Conservation (phyloP, 2,888 invertebrate species). For the Hyalella azteca region DNA sequence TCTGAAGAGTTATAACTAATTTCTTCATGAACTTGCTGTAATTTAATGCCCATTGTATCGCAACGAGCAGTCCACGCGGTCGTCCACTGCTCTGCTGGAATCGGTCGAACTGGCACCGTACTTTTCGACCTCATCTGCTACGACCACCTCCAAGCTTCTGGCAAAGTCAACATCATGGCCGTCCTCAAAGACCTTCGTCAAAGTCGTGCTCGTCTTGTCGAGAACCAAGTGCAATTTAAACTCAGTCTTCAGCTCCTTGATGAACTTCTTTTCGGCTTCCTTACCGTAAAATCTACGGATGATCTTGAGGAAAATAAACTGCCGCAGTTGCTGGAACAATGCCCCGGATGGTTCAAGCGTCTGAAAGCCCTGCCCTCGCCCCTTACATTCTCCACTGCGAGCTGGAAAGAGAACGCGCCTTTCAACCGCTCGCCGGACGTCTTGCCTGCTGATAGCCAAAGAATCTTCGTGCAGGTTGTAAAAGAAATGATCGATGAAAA, state of each 20-base stretch:
- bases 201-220: constrained; percentile 46
- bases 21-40: no score
- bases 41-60: no score
- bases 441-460: constrained; percentile 41
- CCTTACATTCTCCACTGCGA: constrained; percentile 20
- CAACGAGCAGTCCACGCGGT: constrained; percentile 45
- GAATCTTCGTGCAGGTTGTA: constrained; percentile 32
- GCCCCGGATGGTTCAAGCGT: neutral
- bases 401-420: neutral
- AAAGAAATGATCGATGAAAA: neutral
- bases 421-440: constrained; percentile 42
- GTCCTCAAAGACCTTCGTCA: constrained; percentile 38
- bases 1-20: no score
- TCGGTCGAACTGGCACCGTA: constrained; percentile 54
- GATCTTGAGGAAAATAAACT: constrained; percentile 4
- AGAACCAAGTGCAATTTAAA: constrained; percentile 44
- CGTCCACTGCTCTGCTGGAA: constrained; percentile 53
- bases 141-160: constrained; percentile 33
- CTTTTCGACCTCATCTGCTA: constrained; percentile 43
- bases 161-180: constrained; percentile 35
- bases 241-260: constrained; percentile 43
- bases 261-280: constrained; percentile 45
- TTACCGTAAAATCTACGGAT: neutral
- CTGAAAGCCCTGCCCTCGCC: constrained; percentile 39
- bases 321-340: neutral